phyloP scores from a whole-genome alignment of 2,797 vertebrate genomes.

The Benthosema pterotum region DNA sequence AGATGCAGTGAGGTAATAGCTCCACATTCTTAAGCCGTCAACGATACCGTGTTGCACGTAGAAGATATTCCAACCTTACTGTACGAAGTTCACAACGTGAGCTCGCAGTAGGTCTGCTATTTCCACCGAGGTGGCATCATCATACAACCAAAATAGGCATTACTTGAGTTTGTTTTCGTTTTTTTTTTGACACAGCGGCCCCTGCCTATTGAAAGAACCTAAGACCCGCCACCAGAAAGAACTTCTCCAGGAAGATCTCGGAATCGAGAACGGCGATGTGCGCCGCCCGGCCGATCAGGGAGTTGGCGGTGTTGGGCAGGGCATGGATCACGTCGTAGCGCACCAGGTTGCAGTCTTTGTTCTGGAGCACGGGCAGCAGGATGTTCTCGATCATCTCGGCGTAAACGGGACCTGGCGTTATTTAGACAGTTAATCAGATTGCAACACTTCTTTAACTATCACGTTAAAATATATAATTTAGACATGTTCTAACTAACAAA shows the following conservation, averaged over 20 bases:
- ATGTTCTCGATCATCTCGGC: conserved; percentile 99
- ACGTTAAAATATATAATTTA: no score
- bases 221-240: conserved; percentile 96
- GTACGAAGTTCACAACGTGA: no score
- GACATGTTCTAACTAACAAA: no score
- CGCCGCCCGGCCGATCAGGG: conserved; percentile 96
- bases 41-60: background rate
- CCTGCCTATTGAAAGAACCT: conserved; percentile 93
- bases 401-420: conserved; percentile 90
- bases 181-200: conserved; percentile 34
- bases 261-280: conserved; percentile 99
- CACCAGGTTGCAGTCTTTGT: conserved; percentile 95
- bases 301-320: conserved; percentile 97
- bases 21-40: conserved; percentile 68
- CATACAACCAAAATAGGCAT: conserved; percentile 15
- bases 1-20: conserved; percentile 93
- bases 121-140: background rate
- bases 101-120: background rate
- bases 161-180: conserved; percentile 20
- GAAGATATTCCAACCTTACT: no score
- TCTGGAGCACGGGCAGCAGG: conserved; percentile 94
- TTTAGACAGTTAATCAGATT: no score
- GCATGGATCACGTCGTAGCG: conserved; percentile 97
- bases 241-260: conserved; percentile 99
- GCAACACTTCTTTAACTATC: no score